phyloP scores from a whole-genome alignment of 2,888 invertebrate genomes.

The Rugalucina vietnamica region DNA sequence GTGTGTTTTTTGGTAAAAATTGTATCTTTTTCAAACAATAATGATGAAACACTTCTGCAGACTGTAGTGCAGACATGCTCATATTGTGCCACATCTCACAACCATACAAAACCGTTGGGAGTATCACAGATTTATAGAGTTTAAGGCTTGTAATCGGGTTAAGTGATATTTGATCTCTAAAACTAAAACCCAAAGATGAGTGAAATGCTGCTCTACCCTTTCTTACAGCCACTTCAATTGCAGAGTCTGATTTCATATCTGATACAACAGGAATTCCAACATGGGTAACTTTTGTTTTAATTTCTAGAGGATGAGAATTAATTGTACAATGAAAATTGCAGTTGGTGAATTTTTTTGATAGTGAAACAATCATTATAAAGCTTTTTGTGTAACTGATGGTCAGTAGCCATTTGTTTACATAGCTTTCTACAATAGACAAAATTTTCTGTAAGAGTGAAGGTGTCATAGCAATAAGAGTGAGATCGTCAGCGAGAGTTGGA shows the following conservation, averaged over 20 bases:
- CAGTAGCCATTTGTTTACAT: neutral
- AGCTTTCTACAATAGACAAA: neutral
- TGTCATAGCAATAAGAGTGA: neutral
- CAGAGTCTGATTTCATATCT: neutral
- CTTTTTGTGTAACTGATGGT: neutral
- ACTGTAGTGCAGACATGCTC: neutral
- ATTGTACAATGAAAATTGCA: neutral
- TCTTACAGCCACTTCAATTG: neutral
- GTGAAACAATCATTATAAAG: neutral
- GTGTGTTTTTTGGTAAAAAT: neutral
- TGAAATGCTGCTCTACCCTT: neutral
- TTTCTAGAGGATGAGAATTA: neutral
- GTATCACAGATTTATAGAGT: neutral
- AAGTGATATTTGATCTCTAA: neutral
- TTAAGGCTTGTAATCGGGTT: neutral
- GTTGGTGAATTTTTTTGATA: too few species aligned
- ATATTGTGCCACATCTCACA: neutral
- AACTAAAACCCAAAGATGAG: neutral
- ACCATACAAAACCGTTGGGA: neutral
- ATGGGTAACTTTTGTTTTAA: neutral
- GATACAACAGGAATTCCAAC: neutral
- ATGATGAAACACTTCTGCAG: neutral
- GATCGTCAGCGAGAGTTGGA: neutral
- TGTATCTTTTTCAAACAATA: neutral
- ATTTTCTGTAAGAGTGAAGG: neutral